Evolutionary conservation across 2,113 vertebrate genomes (phyloP).

Genomic region (Ailurus styani): DNA sequence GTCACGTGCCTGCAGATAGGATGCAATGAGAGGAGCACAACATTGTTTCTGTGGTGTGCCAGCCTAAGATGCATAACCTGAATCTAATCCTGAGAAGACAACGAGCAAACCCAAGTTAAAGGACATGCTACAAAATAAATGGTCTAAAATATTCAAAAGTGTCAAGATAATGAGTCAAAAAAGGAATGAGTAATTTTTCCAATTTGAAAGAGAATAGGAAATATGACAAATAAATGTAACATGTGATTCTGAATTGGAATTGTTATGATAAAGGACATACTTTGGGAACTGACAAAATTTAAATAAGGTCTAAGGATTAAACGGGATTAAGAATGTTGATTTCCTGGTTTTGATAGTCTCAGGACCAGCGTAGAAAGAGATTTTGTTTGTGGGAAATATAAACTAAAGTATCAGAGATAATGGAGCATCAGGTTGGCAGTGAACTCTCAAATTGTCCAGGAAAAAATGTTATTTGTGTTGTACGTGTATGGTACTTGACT

Average conservation of each 20-base stretch:
- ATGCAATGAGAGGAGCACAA: background rate
- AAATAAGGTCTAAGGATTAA: background rate
- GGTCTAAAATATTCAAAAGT: background rate
- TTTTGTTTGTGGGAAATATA: background rate
- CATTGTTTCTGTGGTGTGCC: background rate
- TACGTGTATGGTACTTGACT: background rate
- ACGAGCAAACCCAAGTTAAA: background rate
- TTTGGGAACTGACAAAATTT: background rate
- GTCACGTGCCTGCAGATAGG: background rate
- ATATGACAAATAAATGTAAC: background rate
- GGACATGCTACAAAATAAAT: background rate
- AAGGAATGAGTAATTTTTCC: background rate
- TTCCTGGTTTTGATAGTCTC: background rate
- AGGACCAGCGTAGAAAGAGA: background rate
- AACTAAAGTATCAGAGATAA: background rate
- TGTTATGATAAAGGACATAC: background rate
- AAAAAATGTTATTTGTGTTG: background rate
- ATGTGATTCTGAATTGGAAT: background rate
- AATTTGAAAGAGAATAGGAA: background rate
- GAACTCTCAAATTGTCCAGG: background rate
- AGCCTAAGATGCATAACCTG: background rate
- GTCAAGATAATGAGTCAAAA: background rate
- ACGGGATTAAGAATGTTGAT: background rate
- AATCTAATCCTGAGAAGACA: background rate
- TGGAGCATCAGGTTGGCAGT: background rate